Percentiles rank a stretch among this genome's conserved stretches.
Evolutionary conservation across 2,113 vertebrate species (phyloP).

Genomic region (Regulus satrapa): DNA sequence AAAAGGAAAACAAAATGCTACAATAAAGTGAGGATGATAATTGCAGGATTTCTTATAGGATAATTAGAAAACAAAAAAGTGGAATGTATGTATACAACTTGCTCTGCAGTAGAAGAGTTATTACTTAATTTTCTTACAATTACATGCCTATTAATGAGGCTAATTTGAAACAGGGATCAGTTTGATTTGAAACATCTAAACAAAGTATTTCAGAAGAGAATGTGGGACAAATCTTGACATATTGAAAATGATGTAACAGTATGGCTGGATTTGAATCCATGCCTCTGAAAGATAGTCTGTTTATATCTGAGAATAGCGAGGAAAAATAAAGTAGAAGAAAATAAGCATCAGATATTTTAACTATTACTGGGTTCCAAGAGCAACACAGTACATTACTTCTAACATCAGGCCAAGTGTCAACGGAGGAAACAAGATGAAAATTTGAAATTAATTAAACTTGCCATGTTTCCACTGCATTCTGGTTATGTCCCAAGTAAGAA

Average conservation of each 20-base stretch:
- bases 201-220: not conserved
- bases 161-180: not conserved
- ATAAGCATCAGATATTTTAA: not conserved
- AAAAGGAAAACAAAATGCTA: not conserved
- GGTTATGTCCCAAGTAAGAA: constrained; percentile 16
- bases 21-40: not conserved
- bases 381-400: not conserved
- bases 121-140: not conserved
- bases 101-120: not conserved
- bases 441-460: constrained; percentile 46
- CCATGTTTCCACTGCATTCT: constrained; percentile 11
- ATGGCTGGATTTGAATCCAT: not conserved
- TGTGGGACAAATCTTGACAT: not conserved
- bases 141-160: not conserved
- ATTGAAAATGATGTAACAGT: not conserved
- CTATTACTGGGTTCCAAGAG: not conserved
- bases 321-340: not conserved
- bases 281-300: not conserved
- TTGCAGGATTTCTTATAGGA: not conserved
- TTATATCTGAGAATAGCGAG: not conserved
- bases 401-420: not conserved
- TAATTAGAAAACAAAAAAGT: not conserved
- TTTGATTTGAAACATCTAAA: not conserved
- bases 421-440: constrained; percentile 14
- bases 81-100: not conserved